Base-by-base conservation (phyloP, 2,113 vertebrate genomes). In the Pterocles orientalis region DNA sequence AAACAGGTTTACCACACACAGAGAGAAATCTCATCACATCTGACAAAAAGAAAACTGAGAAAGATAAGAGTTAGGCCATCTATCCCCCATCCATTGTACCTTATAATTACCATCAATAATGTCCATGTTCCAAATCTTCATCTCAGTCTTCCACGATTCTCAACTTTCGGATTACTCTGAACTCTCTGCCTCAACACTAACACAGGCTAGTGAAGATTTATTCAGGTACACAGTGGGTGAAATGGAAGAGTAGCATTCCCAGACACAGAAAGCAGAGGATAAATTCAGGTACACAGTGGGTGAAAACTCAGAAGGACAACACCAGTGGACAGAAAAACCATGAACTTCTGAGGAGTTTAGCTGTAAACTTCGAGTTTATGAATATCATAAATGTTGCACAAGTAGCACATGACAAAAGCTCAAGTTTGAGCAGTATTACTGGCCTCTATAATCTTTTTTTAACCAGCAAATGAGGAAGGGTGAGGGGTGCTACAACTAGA, bases 1-100 rank as follows among this genome's bases (percentile, higher is more conserved):
- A 91, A 87, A 54, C 48, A 95, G 70, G 69, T 72, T 88, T 93
- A 54, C 90, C 92, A 61, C 86, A 92, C 93, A 79, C 75, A 66
- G 5, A 83, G 1, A 88, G 25, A 93, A 92, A 83, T 83, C 62
- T 88, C 82, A 90, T 54, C 31, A 66, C 18, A 90, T 93, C 57
- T 94, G 70, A 95, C 78, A 82, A 82, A 86, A 82, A 77, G 18
- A 84, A 45, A 84, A 64, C 36, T 14, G 28, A 90, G 34, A 41
- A 86, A 78, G 47, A 15, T 10, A 85, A 48, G 33, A 86, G 34
- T 80, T n/a, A 86, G 68, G 51, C 18, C 57, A 90, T 39, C 70
- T 82, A 26, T 72, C 21, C 56, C 87, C 34, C n/a, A 87, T 25
- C 31, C 21, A n/a, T 47, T 69, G 62, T 11, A 66, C 18, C 15